These are phyloP conservation scores for Ditylenchus dipsaci DNA, from an alignment of 1,140 invertebrate species.

Conservation along the genomic window DNA sequence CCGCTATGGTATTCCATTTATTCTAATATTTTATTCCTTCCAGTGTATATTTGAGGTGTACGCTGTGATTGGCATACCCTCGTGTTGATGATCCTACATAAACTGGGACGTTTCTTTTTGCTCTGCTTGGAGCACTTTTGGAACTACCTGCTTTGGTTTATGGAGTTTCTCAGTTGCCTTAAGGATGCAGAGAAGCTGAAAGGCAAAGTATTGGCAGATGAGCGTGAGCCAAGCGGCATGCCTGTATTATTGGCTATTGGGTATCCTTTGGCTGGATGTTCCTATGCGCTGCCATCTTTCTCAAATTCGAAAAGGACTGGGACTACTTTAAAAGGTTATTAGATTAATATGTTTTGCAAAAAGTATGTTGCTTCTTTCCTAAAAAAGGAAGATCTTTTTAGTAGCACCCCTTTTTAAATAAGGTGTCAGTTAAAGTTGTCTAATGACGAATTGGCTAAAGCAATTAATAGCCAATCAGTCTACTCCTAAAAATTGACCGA, in stretches of 20 bases:
- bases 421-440: too few relatives aligned
- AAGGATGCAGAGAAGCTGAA: conserved; percentile 50
- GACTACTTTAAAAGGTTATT: conserved; percentile 55
- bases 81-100: conserved; percentile 53
- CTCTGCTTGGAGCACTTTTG: conserved; percentile 40
- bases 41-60: conserved; percentile 31
- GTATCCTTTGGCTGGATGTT: conserved; percentile 56
- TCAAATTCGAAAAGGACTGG: conserved; percentile 57
- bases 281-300: conserved; percentile 56
- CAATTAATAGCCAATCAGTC: too few relatives aligned
- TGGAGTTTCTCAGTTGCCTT: conserved; percentile 54
- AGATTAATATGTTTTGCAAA: background rate
- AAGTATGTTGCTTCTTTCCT: too few relatives aligned
- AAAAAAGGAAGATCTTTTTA: too few relatives aligned
- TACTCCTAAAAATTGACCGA: too few relatives aligned
- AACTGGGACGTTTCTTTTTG: conserved; percentile 52
- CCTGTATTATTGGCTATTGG: conserved; percentile 53
- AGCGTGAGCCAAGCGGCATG: conserved; percentile 46
- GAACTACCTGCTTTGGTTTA: conserved; percentile 47
- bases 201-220: conserved; percentile 30
- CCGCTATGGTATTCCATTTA: conserved; percentile 40
- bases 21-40: background rate
- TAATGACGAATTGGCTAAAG: too few relatives aligned
- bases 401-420: too few relatives aligned
- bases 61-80: conserved; percentile 55